Percentiles rank a stretch among this genome's conserved stretches.
Evolutionary conservation across 2,797 vertebrate species (phyloP).

Genomic region (Aythya fuligula): DNA sequence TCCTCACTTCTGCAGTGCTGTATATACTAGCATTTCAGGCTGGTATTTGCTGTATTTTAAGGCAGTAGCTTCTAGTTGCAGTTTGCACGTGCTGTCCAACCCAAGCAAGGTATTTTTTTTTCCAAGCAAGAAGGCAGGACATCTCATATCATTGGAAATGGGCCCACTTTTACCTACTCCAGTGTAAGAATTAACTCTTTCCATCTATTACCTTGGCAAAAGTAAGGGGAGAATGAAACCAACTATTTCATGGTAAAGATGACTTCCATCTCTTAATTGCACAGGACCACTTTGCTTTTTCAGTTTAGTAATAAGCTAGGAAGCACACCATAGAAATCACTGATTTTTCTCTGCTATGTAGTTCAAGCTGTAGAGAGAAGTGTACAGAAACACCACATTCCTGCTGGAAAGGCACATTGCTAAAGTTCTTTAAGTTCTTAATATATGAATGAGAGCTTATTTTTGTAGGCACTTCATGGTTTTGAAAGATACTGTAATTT

Average conservation of each 20-base stretch:
- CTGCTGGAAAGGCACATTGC: background rate
- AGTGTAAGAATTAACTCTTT: background rate
- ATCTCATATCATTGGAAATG: accelerated
- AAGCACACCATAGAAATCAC: background rate
- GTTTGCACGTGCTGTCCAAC: background rate
- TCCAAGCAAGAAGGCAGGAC: background rate
- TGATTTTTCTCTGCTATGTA: background rate
- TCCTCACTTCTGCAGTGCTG: background rate
- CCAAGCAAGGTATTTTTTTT: background rate
- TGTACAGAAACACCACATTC: background rate
- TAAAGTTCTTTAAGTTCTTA: background rate
- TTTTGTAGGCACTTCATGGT: background rate
- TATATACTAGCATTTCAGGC: background rate
- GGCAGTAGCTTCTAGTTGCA: background rate
- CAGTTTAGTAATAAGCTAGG: background rate
- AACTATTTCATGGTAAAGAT: background rate
- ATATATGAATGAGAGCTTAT: background rate
- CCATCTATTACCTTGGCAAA: background rate
- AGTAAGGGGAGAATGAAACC: background rate
- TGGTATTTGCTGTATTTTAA: background rate
- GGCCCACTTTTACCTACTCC: background rate
- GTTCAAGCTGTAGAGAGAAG: background rate
- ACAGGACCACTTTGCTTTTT: background rate
- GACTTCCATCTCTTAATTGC: background rate
- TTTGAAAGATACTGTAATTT: conserved; percentile 15